Conservation (phyloP, 1,140 invertebrate genomes). For the Orchesella cincta region DNA sequence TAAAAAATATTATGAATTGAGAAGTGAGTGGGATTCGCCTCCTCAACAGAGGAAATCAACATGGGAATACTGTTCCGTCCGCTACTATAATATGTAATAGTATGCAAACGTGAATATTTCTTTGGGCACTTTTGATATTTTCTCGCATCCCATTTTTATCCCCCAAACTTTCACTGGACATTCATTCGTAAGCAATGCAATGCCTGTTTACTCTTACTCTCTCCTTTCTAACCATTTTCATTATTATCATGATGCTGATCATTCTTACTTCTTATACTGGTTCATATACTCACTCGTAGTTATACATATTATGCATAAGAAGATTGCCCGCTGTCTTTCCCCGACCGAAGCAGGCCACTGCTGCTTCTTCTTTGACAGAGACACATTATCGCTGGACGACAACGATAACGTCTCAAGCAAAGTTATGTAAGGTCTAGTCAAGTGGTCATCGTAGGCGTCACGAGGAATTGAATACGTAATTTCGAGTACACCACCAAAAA, state of each 20-base stretch:
- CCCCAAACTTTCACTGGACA: neutral
- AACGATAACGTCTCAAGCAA: too few relatives aligned
- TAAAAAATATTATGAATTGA: too few relatives aligned
- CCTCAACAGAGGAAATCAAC: too few relatives aligned
- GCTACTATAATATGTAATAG: neutral
- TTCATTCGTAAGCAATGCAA: too few relatives aligned
- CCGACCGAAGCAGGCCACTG: too few relatives aligned
- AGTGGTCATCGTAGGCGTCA: constrained; percentile 32
- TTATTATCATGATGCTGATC: neutral
- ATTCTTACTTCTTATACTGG: neutral
- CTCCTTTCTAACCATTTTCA: neutral
- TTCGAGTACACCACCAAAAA: constrained; percentile 9
- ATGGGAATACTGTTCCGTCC: too few relatives aligned
- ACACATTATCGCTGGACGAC: constrained; percentile 47
- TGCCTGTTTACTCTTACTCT: neutral
- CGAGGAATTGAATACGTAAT: constrained; percentile 48
- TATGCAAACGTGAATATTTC: neutral
- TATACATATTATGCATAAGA: neutral
- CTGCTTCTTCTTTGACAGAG: constrained; percentile 46
- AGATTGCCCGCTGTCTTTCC: too few relatives aligned
- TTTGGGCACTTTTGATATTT: neutral
- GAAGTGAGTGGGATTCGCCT: too few relatives aligned
- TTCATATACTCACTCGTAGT: too few relatives aligned
- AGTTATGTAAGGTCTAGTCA: too few relatives aligned
- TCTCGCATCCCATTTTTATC: neutral